A percentile compares a stretch with the other conserved stretches of the same genome.
phyloP scores from a whole-genome alignment of 1,140 invertebrate species.

The Scylla paramamosain region DNA sequence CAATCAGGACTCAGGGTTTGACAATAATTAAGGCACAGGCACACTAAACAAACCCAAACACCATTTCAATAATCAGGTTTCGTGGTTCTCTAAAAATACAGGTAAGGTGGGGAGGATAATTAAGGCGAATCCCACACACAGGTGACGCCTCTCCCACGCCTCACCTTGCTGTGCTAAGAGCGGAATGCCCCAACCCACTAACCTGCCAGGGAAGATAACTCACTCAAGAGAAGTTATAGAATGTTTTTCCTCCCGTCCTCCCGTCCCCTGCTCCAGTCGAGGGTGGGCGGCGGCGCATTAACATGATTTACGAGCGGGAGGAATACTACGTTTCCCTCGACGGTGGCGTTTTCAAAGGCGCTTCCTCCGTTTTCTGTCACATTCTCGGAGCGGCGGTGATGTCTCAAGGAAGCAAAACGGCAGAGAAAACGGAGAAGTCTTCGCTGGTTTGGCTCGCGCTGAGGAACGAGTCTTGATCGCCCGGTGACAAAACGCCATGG shows the following conservation, averaged over 20 bases:
- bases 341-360: neutral
- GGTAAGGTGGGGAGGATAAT: no score
- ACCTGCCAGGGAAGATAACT: conserved; percentile 4
- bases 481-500: neutral
- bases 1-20: no score
- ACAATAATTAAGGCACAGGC: no score
- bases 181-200: neutral
- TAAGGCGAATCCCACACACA: neutral
- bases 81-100: no score
- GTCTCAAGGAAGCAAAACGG: neutral
- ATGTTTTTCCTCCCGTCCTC: neutral
- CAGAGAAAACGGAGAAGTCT: neutral
- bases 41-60: no score
- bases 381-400: neutral
- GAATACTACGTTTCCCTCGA: neutral
- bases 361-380: neutral
- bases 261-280: neutral
- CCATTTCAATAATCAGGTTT: no score
- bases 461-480: neutral
- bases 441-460: neutral
- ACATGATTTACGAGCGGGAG: neutral
- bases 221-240: neutral
- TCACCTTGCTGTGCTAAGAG: neutral
- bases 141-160: neutral
- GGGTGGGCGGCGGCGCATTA: neutral